Percentiles rank a stretch among this genome's conserved stretches.
Evolutionary conservation across 1,140 invertebrate species (phyloP).

Genomic region (Asbolus verrucosus): DNA sequence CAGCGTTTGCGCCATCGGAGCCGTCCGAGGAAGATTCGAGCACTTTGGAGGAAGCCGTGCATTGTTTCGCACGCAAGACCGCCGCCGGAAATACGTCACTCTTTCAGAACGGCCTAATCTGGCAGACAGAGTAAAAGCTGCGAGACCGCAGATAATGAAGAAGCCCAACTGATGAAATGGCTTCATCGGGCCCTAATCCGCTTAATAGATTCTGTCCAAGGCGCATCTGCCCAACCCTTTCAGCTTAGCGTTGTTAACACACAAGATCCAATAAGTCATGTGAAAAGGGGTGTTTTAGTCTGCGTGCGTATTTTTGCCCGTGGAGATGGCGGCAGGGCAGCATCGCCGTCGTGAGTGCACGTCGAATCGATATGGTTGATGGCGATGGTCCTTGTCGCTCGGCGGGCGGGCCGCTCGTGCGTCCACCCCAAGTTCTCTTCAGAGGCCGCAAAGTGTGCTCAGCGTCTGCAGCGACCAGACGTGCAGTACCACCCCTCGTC

Average conservation of each 20-base stretch:
- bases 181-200: conserved; percentile 64
- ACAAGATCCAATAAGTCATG: conserved; percentile 64
- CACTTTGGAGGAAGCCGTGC: conserved; percentile 6
- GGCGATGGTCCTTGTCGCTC: conserved; percentile 55
- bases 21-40: neutral
- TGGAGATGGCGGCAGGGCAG: conserved; percentile 15
- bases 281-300: neutral
- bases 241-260: conserved; percentile 64
- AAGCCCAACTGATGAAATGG: conserved; percentile 60
- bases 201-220: conserved; percentile 65
- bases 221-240: conserved; percentile 62
- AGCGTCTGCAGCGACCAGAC: conserved; percentile 59
- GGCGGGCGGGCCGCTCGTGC: conserved; percentile 55
- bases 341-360: conserved; percentile 18
- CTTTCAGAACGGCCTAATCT: conserved; percentile 18
- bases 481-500: conserved; percentile 54
- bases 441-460: conserved; percentile 58
- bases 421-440: conserved; percentile 58
- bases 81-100: neutral
- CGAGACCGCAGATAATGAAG: conserved; percentile 61
- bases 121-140: conserved; percentile 55
- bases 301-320: neutral
- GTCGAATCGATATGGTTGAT: conserved; percentile 37
- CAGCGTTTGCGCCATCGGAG: conserved; percentile 55
- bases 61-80: neutral